A percentile compares a stretch with the other conserved stretches of the same genome.
These are phyloP conservation scores for Thymelicus sylvestris DNA, from an alignment of 2,888 invertebrate genomes.

Conservation along the genomic window DNA sequence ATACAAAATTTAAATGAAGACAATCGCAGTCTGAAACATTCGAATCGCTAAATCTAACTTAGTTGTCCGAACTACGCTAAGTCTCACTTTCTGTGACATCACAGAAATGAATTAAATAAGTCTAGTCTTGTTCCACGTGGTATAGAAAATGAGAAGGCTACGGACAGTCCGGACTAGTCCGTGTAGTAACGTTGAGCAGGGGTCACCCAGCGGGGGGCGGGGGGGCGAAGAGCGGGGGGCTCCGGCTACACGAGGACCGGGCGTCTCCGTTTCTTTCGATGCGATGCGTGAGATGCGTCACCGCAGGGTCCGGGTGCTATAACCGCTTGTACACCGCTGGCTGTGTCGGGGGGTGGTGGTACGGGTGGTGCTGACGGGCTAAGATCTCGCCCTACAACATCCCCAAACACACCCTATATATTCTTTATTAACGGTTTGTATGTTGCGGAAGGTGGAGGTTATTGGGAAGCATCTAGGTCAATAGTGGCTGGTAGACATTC, in stretches of 20 bases:
- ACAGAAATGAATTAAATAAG: conserved; percentile 48
- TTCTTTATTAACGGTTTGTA: conserved; percentile 56
- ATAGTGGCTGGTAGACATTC: no score
- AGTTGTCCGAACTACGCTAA: conserved; percentile 23
- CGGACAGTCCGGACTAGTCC: conserved; percentile 22
- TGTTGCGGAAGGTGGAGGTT: conserved; percentile 35
- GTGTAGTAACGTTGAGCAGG: conserved; percentile 32
- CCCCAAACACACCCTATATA: conserved; percentile 77
- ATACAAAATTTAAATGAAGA: conserved; percentile 17
- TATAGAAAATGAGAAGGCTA: conserved; percentile 47
- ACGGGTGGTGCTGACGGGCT: conserved; percentile 79
- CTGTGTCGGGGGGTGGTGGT: conserved; percentile 73
- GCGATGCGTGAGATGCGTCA: conserved; percentile 53
- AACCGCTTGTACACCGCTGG: conserved; percentile 76
- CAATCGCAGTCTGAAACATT: conserved; percentile 23
- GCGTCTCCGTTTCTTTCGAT: conserved; percentile 69
- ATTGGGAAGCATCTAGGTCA: background rate
- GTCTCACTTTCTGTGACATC: conserved; percentile 67
- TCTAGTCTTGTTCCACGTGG: conserved; percentile 56
- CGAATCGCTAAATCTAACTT: conserved; percentile 17
- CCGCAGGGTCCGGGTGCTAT: conserved; percentile 69
- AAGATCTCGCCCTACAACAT: conserved; percentile 78
- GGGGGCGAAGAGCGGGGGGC: conserved; percentile 8
- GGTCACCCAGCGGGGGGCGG: conserved; percentile 38
- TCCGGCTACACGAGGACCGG: conserved; percentile 71